Percentiles rank a stretch among this genome's conserved stretches.
Conservation (phyloP, 2,113 vertebrate genomes). For the Pteruthius melanotis region DNA sequence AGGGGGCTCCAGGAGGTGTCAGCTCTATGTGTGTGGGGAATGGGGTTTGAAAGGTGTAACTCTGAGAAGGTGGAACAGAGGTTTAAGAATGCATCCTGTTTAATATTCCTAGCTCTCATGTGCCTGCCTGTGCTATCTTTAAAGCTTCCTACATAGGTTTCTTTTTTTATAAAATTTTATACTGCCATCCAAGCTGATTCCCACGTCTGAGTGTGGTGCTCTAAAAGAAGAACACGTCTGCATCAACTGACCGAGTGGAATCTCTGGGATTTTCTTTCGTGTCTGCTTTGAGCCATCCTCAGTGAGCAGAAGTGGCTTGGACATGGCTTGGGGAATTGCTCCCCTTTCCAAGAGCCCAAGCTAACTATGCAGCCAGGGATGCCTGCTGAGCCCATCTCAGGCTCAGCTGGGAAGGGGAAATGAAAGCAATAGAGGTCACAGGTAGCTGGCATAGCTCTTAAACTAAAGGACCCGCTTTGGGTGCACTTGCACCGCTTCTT, state of each 20-base stretch:
- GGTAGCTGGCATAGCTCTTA: neutral
- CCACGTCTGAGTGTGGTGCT: neutral
- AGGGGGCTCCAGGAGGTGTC: accelerated
- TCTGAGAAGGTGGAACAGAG: neutral
- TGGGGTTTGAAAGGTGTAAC: neutral
- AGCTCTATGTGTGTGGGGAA: accelerated
- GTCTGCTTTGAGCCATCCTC: neutral
- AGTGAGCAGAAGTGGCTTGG: neutral
- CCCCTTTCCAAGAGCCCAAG: neutral
- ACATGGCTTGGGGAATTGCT: neutral
- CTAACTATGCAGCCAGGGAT: neutral
- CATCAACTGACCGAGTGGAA: neutral
- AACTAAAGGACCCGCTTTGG: neutral
- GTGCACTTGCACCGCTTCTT: neutral
- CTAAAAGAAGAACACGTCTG: neutral
- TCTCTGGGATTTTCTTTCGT: neutral
- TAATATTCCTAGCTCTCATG: neutral
- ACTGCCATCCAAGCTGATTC: neutral
- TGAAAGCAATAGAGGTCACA: neutral
- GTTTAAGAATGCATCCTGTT: neutral
- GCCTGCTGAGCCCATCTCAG: neutral
- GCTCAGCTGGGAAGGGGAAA: neutral
- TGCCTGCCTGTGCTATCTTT: constrained; percentile 27
- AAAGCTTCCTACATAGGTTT: constrained; percentile 41
- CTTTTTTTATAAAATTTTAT: constrained; percentile 30